These are phyloP conservation scores for Zeuzera pyrina DNA, from an alignment of 2,888 invertebrate genomes.

Conservation along the genomic window DNA sequence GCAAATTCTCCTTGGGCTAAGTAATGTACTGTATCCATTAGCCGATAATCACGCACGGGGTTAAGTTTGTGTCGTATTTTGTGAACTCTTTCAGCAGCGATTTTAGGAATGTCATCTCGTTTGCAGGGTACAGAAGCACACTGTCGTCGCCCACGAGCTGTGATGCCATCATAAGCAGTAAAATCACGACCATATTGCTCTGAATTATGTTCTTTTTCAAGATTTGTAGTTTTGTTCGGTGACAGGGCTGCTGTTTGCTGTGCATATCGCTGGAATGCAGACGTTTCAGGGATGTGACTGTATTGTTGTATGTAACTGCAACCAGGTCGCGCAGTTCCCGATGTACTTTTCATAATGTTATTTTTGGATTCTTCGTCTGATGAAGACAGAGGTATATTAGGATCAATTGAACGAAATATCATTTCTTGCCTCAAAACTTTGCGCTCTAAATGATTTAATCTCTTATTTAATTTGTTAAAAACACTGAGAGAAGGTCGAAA, in stretches of 20 bases:
- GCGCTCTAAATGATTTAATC: slow-evolving; percentile 47
- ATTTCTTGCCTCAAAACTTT: slow-evolving; percentile 53
- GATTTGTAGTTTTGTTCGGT: slow-evolving; percentile 49
- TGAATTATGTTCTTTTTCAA: slow-evolving; percentile 59
- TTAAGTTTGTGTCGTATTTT: slow-evolving; percentile 62
- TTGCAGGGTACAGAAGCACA: slow-evolving; percentile 59
- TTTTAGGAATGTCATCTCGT: slow-evolving; percentile 45
- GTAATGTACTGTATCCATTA: slow-evolving; percentile 67
- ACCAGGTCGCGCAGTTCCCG: slow-evolving; percentile 34
- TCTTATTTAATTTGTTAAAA: slow-evolving; percentile 35
- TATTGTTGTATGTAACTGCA: slow-evolving; percentile 63
- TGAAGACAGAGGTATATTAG: slow-evolving; percentile 40
- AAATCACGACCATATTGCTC: slow-evolving; percentile 63
- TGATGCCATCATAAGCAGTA: slow-evolving; percentile 60
- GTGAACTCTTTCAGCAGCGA: slow-evolving; percentile 57
- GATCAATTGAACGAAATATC: slow-evolving; percentile 48
- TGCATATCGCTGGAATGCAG: slow-evolving; percentile 56
- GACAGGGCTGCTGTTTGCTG: slow-evolving; percentile 45
- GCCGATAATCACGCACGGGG: slow-evolving; percentile 58
- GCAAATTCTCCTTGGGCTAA: slow-evolving; percentile 66
- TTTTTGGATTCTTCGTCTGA: slow-evolving; percentile 45
- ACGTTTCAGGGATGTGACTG: slow-evolving; percentile 57
- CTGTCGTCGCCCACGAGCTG: slow-evolving; percentile 54
- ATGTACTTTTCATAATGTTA: slow-evolving; percentile 28
- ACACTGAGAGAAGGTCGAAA: slow-evolving; percentile 21